Conservation (phyloP, 2,113 vertebrate genomes). For the Ramphastos sulfuratus region DNA sequence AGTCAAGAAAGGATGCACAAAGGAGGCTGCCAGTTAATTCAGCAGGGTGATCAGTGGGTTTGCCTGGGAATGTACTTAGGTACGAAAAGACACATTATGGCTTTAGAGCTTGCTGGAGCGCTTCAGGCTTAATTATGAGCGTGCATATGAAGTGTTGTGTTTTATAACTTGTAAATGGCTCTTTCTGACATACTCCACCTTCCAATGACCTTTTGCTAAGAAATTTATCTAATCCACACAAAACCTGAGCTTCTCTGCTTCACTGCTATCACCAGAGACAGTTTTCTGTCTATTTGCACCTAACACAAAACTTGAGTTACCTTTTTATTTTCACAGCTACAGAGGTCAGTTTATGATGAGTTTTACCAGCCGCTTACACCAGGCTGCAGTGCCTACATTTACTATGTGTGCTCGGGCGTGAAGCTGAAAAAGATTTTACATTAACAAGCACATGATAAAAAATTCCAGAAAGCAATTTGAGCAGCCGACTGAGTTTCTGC, state of each 20-base stretch:
- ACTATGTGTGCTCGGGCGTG: not conserved
- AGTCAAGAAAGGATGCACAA: constrained; percentile 38
- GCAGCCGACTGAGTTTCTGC: constrained; percentile 42
- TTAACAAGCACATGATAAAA: not conserved
- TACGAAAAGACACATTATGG: constrained; percentile 11
- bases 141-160: not conserved
- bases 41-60: constrained; percentile 19
- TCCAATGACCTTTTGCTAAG: not conserved
- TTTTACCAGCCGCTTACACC: not conserved
- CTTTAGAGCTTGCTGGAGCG: constrained; percentile 16
- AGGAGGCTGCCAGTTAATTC: constrained; percentile 55
- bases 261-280: not conserved
- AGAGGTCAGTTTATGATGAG: not conserved
- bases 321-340: not conserved
- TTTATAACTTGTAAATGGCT: constrained; percentile 20
- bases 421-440: not conserved
- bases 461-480: not conserved
- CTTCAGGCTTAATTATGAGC: constrained; percentile 22
- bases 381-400: not conserved
- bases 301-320: not conserved
- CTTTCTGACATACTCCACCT: not conserved
- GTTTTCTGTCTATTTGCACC: not conserved
- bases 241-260: not conserved
- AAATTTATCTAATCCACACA: not conserved
- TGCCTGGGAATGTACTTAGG: constrained; percentile 7